A percentile compares a stretch with the other conserved stretches of the same genome.
Evolutionary conservation across 2,888 invertebrate species (phyloP).

Genomic region (Beris chalybata): DNA sequence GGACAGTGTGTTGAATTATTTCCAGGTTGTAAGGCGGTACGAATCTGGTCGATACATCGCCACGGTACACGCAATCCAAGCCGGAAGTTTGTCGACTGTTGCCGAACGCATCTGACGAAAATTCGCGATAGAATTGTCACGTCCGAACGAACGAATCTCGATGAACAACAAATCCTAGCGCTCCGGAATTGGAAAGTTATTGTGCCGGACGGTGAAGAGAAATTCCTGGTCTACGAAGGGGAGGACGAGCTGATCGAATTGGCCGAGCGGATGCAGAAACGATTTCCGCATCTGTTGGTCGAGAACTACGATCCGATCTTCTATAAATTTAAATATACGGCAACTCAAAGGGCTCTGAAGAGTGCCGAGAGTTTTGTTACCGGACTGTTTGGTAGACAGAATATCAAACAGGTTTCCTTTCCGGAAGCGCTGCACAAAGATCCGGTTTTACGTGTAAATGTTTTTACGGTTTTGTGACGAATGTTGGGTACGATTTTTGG

Average conservation of each 20-base stretch:
- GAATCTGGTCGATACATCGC: constrained; percentile 75
- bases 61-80: constrained; percentile 80
- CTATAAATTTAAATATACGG: constrained; percentile 73
- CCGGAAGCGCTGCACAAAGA: constrained; percentile 66
- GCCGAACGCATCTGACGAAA: constrained; percentile 60
- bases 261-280: constrained; percentile 71
- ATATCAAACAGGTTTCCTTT: constrained; percentile 64
- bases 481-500: neutral
- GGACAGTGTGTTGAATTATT: neutral
- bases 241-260: constrained; percentile 73
- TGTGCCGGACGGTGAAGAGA: constrained; percentile 60
- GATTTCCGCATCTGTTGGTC: constrained; percentile 68
- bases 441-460: constrained; percentile 66
- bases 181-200: constrained; percentile 65
- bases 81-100: constrained; percentile 59
- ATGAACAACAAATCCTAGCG: constrained; percentile 52
- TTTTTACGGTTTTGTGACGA: neutral
- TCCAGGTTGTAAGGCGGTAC: constrained; percentile 65
- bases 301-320: constrained; percentile 59
- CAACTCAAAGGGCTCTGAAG: constrained; percentile 72
- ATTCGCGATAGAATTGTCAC: constrained; percentile 61
- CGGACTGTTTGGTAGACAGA: constrained; percentile 72
- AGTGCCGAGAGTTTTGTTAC: constrained; percentile 75
- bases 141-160: constrained; percentile 59
- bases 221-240: constrained; percentile 71